These are phyloP conservation scores for Microplitis demolitor DNA, from an alignment of 1,140 invertebrate species.

Conservation along the genomic window DNA sequence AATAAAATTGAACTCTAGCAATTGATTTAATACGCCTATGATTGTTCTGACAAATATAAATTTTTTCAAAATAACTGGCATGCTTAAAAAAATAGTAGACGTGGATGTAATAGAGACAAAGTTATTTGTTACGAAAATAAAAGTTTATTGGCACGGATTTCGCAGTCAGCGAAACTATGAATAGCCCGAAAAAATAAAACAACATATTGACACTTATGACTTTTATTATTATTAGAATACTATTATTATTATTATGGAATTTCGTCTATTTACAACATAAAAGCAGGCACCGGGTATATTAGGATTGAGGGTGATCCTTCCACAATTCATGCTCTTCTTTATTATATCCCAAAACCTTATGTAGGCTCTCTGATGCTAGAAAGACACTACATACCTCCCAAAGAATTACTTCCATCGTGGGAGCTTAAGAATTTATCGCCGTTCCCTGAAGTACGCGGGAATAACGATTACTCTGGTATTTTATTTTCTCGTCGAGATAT, in stretches of 20 bases:
- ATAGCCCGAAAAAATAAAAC: no score
- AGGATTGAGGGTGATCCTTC: constrained; percentile 2
- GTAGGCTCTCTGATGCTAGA: neutral
- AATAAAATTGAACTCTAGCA: no score
- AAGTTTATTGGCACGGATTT: no score
- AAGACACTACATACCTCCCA: neutral
- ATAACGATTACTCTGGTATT: constrained; percentile 21
- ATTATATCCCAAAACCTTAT: neutral
- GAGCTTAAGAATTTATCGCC: constrained; percentile 37
- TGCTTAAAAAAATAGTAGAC: neutral
- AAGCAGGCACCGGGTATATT: neutral
- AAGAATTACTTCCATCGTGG: constrained; percentile 34
- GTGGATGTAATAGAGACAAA: no score
- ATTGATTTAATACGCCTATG: neutral
- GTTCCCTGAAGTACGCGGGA: constrained; percentile 33
- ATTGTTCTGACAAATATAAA: neutral
- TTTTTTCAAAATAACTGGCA: neutral
- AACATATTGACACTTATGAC: neutral
- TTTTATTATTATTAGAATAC: neutral
- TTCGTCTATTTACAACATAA: neutral
- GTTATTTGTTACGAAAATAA: no score
- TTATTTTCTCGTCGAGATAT: neutral
- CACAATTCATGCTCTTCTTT: neutral
- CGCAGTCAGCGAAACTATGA: no score
- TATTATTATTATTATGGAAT: neutral